These are phyloP conservation scores for Takifugu bimaculatus DNA, from an alignment of 2,113 vertebrate species.

Conservation along the genomic window DNA sequence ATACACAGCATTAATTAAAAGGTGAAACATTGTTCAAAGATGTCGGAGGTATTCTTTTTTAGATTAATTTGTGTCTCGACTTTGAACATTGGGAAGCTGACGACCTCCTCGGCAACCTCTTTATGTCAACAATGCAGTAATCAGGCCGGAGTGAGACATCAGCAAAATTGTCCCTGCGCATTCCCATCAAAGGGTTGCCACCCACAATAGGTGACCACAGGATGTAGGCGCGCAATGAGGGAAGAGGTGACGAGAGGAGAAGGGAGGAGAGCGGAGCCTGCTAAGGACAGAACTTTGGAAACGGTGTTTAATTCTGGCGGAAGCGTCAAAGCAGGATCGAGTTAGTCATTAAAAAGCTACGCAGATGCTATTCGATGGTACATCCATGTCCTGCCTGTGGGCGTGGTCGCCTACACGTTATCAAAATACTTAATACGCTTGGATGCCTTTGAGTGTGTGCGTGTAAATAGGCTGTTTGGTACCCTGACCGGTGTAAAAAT, in stretches of 20 bases:
- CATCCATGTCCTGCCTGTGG: too few species aligned
- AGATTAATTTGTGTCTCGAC: conserved; percentile 15
- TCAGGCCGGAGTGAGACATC: conserved; percentile 49
- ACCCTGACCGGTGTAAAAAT: too few species aligned
- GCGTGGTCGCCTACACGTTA: too few species aligned
- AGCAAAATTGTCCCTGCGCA: conserved; percentile 59
- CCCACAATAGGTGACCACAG: conserved; percentile 49
- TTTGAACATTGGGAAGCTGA: conserved; percentile 51
- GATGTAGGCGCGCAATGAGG: conserved; percentile 34
- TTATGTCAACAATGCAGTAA: conserved; percentile 57
- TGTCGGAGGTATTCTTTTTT: too few species aligned
- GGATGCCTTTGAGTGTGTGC: too few species aligned
- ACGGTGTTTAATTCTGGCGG: too few species aligned
- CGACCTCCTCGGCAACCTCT: conserved; percentile 48
- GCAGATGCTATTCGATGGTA: too few species aligned
- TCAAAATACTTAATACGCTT: too few species aligned
- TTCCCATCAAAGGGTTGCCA: conserved; percentile 58
- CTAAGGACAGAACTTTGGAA: neutral
- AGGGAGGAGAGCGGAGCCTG: conserved; percentile 3
- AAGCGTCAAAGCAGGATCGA: too few species aligned
- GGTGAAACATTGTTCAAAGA: too few species aligned
- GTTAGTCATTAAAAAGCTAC: too few species aligned
- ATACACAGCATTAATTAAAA: neutral
- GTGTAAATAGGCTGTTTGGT: too few species aligned
- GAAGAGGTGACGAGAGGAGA: conserved; percentile 19